Base-by-base conservation (phyloP, 2,888 invertebrate species). In the Amphipyra tragopoginis region DNA sequence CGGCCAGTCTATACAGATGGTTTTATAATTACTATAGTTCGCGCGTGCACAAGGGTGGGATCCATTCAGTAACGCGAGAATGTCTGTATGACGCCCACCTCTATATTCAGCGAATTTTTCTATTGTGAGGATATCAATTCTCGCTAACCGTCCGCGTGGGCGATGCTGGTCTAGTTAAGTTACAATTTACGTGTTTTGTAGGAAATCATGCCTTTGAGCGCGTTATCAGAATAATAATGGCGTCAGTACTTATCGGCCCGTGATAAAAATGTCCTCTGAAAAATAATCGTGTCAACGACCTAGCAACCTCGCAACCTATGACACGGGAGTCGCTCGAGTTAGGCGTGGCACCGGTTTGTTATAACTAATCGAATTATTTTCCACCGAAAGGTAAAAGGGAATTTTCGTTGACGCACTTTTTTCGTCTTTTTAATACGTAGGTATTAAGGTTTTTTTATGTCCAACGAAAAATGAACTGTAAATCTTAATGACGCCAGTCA, bases 201-300 rank as follows among this genome's bases (percentile, higher is more conserved):
- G 69, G 73, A 72, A 80, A 82, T 79, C 64, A 75, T 72, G 53
- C 51, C 62, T 61, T 58, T 42, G 13, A 40, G 56, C 57, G 58
- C 61, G 73, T 77, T 85, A 83, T 83, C 82, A 67, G 71, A 75
- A 78, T 72, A 77, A 80, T 75, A 85, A 84, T 81, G 71, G 78
- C 66, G 74, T 77, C 72, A 67, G 61, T 61, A 70, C 67, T 81
- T 84, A 85, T 85, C 83, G 77, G 55, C 51, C 47, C 56, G 71
- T 80, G 82, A 85, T 83, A 83, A 85, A 82, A 79, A 72, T 78
- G 75, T 74, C 77, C 79, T 81, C 77, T 80, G 81, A 80, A 80
- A 81, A 74, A 77, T 77, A 75, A 71, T 60, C 53, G 68, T 73
- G 79, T 82, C 82, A 76, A 74, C 55, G 84, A 82, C 78, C 84